Percentiles rank a stretch among this genome's conserved stretches.
These are phyloP conservation scores for Petrocephalus zakoni DNA, from an alignment of 2,113 vertebrate genomes.

Conservation along the genomic window DNA sequence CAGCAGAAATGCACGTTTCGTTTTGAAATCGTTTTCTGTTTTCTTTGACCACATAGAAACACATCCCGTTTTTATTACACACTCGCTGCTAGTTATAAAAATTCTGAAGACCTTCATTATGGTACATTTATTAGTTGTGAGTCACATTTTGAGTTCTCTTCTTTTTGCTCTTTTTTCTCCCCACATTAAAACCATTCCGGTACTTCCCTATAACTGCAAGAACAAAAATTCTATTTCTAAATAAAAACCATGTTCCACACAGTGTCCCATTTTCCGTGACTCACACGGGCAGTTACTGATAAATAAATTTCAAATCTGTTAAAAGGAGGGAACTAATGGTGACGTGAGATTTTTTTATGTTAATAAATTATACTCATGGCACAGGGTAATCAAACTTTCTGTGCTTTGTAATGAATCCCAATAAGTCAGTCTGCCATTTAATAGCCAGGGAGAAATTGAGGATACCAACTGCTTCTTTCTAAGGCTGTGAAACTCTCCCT, in stretches of 20 bases:
- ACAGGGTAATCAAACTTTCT: neutral
- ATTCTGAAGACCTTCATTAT: neutral
- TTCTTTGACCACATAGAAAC: neutral
- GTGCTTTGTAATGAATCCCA: neutral
- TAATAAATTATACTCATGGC: neutral
- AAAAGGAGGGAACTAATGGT: neutral
- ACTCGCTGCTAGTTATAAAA: neutral
- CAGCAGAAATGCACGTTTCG: too few species aligned
- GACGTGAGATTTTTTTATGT: neutral
- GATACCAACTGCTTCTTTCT: neutral
- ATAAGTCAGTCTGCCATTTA: neutral
- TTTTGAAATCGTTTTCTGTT: neutral
- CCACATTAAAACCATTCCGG: neutral
- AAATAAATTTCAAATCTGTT: neutral
- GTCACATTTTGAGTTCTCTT: neutral
- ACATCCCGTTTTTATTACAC: neutral
- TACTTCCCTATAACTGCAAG: neutral
- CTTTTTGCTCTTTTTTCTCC: neutral
- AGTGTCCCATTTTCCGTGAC: neutral
- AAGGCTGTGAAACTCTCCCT: neutral
- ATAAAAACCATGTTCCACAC: neutral
- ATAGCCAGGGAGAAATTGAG: neutral
- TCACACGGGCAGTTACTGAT: neutral
- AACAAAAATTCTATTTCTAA: neutral
- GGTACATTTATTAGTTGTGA: neutral